Evolutionary conservation across 1,140 invertebrate genomes (phyloP).

Genomic region (Drosophila equinoxialis): DNA sequence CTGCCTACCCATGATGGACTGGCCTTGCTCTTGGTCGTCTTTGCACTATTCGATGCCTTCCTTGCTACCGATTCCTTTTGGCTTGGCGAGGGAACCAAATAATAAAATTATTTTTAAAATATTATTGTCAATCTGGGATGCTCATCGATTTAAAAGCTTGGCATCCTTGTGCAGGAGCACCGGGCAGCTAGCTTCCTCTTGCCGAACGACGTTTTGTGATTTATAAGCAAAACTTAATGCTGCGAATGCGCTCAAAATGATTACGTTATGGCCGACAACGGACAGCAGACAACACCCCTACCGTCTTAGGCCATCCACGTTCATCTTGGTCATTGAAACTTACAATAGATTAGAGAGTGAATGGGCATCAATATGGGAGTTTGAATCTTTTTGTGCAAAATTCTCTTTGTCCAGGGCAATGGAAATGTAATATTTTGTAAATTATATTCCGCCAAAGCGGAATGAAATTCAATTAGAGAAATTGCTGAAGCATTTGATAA

Average conservation of each 20-base stretch:
- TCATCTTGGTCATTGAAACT: conserved; percentile 17
- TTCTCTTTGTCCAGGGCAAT: conserved; percentile 55
- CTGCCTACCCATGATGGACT: conserved; percentile 55
- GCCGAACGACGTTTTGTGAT: conserved; percentile 62
- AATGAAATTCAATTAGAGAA: conserved; percentile 74
- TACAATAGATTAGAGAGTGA: conserved; percentile 70
- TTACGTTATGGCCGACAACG: conserved; percentile 40
- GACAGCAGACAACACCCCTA: too few relatives aligned
- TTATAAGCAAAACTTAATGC: conserved; percentile 78
- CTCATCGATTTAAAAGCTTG: conserved; percentile 77
- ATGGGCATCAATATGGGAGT: conserved; percentile 54
- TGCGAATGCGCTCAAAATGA: conserved; percentile 67
- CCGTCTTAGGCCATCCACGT: conserved; percentile 12
- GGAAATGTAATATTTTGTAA: conserved; percentile 74
- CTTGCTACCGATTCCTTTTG: conserved; percentile 27
- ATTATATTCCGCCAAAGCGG: conserved; percentile 58
- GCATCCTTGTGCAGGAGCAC: conserved; percentile 10
- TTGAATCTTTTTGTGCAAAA: conserved; percentile 19
- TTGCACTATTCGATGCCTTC: background rate
- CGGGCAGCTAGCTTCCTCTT: conserved; percentile 13
- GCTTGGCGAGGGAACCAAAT: conserved; percentile 71
- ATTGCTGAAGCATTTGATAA: conserved; percentile 71
- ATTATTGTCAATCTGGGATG: conserved; percentile 76
- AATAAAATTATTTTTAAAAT: conserved; percentile 81
- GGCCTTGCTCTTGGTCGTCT: conserved; percentile 5